Conservation (phyloP, 2,888 invertebrate species). For the Melikaiella ostensackeni region DNA sequence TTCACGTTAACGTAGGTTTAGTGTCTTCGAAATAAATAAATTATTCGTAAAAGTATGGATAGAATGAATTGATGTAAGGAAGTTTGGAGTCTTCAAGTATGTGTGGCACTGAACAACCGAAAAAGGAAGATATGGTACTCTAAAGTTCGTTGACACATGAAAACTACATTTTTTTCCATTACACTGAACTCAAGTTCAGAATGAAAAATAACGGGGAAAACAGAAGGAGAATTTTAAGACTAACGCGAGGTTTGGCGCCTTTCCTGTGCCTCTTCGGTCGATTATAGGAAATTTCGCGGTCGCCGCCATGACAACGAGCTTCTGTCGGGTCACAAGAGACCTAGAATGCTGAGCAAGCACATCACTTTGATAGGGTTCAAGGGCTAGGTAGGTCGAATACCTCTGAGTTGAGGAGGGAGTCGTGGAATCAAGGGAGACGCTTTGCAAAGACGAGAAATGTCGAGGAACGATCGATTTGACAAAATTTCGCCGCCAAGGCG, state of each 20-base stretch:
- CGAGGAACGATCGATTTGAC: slow-evolving; percentile 51
- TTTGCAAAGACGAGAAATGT: slow-evolving; percentile 32
- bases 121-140: not conserved
- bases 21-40: too few species aligned
- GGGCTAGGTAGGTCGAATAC: not conserved
- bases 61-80: too few species aligned
- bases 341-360: not conserved
- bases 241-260: not conserved
- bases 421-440: not conserved
- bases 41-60: too few species aligned
- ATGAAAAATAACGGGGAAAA: not conserved
- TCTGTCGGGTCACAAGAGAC: not conserved
- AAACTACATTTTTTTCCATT: not conserved
- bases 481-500: slow-evolving; percentile 51
- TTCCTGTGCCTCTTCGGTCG: not conserved
- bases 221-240: not conserved
- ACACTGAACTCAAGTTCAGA: not conserved
- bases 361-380: not conserved
- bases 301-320: slow-evolving; percentile 65
- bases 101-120: too few species aligned
- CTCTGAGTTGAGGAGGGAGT: not conserved
- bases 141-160: slow-evolving; percentile 9
- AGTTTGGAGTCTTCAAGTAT: too few species aligned
- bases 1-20: too few species aligned
- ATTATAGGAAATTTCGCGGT: not conserved